A percentile compares a stretch with the other conserved stretches of the same genome.
Evolutionary conservation across 2,888 invertebrate species (phyloP).

Genomic region (Poecilobothrus nobilitatus): DNA sequence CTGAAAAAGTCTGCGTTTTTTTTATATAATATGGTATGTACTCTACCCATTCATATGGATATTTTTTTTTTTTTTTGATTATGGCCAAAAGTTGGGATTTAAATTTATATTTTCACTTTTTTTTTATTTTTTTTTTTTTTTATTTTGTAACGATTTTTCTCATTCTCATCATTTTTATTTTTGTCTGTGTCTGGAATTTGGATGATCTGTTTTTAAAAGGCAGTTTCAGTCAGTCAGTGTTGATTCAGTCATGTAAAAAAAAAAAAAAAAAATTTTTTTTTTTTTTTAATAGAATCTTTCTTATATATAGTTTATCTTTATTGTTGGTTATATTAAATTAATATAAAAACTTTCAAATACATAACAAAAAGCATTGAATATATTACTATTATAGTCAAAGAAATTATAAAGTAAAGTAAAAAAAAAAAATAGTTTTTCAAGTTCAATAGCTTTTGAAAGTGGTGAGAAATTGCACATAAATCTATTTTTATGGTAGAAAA

Average conservation of each 20-base stretch:
- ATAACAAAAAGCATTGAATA: too few relatives aligned
- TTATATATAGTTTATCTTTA: too few relatives aligned
- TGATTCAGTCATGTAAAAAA: too few relatives aligned
- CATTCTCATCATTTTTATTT: neutral
- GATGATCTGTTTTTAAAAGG: neutral
- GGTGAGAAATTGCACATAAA: neutral
- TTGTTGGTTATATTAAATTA: too few relatives aligned
- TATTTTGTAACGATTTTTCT: neutral
- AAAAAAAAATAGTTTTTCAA: slow-evolving; percentile 2
- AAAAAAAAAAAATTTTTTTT: too few relatives aligned
- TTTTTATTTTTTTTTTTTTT: neutral
- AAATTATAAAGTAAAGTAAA: too few relatives aligned
- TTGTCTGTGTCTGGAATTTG: neutral
- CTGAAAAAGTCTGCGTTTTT: slow-evolving; percentile 1
- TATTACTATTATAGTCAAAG: too few relatives aligned
- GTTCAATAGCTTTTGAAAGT: neutral
- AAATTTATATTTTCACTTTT: neutral
- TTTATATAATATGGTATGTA: too few relatives aligned
- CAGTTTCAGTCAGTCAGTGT: too few relatives aligned
- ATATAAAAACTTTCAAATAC: too few relatives aligned
- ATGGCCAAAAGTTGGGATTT: neutral
- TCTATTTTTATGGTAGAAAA: neutral
- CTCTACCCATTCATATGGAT: neutral
- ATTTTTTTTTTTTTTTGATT: neutral
- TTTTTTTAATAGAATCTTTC: too few relatives aligned